Percentiles rank a stretch among this genome's conserved stretches.
Evolutionary conservation across 1,140 invertebrate species (phyloP).

Genomic region (Drosophila mauritiana): DNA sequence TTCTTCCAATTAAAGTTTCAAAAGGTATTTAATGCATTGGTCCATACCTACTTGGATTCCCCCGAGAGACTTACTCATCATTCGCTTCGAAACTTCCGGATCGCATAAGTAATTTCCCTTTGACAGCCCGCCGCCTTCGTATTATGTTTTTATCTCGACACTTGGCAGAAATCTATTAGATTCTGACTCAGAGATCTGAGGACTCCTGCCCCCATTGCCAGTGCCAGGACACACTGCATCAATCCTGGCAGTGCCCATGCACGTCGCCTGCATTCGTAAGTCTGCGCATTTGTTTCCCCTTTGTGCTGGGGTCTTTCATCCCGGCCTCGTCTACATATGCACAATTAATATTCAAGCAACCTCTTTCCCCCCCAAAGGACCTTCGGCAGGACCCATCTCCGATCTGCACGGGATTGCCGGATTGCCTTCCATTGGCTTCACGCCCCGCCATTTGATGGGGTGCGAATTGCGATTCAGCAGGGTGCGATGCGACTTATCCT

Average conservation of each 20-base stretch:
- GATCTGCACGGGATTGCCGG: conserved; percentile 21
- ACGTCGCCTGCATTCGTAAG: conserved; percentile 81
- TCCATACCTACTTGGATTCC: background rate
- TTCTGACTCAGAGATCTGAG: conserved; percentile 17
- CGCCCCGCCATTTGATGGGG: conserved; percentile 78
- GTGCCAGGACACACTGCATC: conserved; percentile 38
- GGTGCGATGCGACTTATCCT: conserved; percentile 72
- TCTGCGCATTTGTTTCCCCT: conserved; percentile 77
- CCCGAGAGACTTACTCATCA: conserved; percentile 5
- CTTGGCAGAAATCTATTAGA: conserved; percentile 72
- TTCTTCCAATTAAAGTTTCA: background rate
- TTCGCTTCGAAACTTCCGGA: conserved; percentile 3
- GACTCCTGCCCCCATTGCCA: background rate
- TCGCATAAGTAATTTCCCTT: conserved; percentile 46
- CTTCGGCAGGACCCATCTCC: conserved; percentile 11
- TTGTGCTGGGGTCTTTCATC: conserved; percentile 18
- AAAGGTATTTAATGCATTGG: background rate
- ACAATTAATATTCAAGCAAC: conserved; percentile 83
- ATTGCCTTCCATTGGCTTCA: conserved; percentile 58
- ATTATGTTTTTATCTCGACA: conserved; percentile 58
- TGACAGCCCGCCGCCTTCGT: conserved; percentile 51
- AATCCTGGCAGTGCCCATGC: conserved; percentile 51
- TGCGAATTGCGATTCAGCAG: conserved; percentile 74
- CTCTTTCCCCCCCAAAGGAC: conserved; percentile 42
- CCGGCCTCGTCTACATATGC: conserved; percentile 56